These are phyloP conservation scores for Semotilus atromaculatus DNA, from an alignment of 2,797 vertebrate genomes.

Conservation along the genomic window DNA sequence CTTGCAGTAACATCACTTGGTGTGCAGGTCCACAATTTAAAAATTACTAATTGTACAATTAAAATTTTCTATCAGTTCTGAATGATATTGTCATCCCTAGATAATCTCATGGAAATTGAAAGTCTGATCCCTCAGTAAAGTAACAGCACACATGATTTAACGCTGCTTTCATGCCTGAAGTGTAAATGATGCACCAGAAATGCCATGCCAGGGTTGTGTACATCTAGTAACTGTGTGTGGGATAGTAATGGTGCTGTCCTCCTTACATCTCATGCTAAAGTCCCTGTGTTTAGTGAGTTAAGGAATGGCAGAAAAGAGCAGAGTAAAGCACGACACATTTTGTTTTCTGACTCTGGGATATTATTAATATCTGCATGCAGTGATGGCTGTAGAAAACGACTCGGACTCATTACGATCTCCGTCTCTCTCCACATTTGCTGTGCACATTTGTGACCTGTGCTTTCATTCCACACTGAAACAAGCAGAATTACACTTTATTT, in stretches of 20 bases:
- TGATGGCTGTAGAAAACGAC: conserved; percentile 81
- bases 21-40: not conserved
- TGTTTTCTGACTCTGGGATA: conserved; percentile 79
- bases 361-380: conserved; percentile 83
- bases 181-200: not conserved
- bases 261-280: not conserved
- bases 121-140: not conserved
- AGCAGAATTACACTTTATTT: conserved; percentile 32
- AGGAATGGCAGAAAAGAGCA: not conserved
- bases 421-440: conserved; percentile 78
- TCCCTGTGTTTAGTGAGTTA: not conserved
- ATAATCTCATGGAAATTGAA: not conserved
- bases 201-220: not conserved
- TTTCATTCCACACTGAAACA: conserved; percentile 59
- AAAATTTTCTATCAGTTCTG: not conserved
- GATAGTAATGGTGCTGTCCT: not conserved
- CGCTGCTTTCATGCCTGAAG: too few relatives aligned
- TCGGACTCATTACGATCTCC: conserved; percentile 79
- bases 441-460: too few relatives aligned
- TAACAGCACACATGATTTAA: not conserved
- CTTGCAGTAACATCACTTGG: not conserved
- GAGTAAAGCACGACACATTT: conserved; percentile 17
- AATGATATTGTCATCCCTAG: not conserved
- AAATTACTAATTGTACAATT: not conserved
- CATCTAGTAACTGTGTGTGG: too few relatives aligned